phyloP scores from a whole-genome alignment of 2,888 invertebrate species.

The Chloromyia formosa region DNA sequence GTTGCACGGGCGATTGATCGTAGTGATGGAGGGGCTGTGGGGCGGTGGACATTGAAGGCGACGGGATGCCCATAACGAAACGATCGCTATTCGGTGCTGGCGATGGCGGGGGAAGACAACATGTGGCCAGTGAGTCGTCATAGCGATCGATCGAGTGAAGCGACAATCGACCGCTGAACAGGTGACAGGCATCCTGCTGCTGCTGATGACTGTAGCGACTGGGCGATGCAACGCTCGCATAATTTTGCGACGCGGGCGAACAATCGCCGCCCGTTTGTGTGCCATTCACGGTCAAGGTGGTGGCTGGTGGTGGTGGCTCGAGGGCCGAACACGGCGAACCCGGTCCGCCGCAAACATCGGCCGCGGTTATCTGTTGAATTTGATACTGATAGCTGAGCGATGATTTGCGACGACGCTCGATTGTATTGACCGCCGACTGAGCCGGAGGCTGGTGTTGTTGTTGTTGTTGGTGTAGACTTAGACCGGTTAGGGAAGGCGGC shows the following conservation, averaged over 20 bases:
- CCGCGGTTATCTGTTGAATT: constrained; percentile 50
- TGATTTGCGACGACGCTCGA: constrained; percentile 55
- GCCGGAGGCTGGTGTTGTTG: constrained; percentile 4
- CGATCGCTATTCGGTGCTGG: constrained; percentile 63
- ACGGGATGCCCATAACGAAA: constrained; percentile 55
- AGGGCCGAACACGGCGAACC: constrained; percentile 48
- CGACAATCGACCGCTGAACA: constrained; percentile 53
- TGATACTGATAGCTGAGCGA: constrained; percentile 57
- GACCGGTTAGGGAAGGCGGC: constrained; percentile 10
- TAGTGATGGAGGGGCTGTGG: constrained; percentile 34
- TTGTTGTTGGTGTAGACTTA: constrained; percentile 32
- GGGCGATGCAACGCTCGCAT: constrained; percentile 51
- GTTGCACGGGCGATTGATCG: constrained; percentile 42
- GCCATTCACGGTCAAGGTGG: background rate
- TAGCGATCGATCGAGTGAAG: constrained; percentile 55
- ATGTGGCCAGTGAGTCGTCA: constrained; percentile 57
- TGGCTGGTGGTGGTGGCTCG: background rate
- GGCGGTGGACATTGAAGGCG: constrained; percentile 49
- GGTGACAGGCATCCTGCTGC: constrained; percentile 46
- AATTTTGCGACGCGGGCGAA: constrained; percentile 43
- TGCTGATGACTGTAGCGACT: constrained; percentile 54
- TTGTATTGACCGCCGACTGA: constrained; percentile 31
- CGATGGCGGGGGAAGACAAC: constrained; percentile 62
- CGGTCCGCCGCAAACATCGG: constrained; percentile 46
- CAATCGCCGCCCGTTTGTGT: background rate